A percentile compares a stretch with the other conserved stretches of the same genome.
Conservation (phyloP, 1,140 invertebrate species). For the Oryzaephilus surinamensis region DNA sequence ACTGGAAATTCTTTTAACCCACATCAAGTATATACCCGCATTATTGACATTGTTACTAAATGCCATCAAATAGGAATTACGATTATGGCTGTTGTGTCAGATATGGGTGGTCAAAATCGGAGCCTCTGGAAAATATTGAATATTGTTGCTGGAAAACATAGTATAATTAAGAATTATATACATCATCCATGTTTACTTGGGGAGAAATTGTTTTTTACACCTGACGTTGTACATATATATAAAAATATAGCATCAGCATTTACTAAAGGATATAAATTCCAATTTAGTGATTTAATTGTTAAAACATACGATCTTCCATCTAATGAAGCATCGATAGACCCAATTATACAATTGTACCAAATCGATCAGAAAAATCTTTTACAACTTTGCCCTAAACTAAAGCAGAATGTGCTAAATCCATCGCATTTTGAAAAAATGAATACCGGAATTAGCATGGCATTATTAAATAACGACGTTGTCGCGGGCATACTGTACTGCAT, state of each 20-base stretch:
- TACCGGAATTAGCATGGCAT: conserved; percentile 4
- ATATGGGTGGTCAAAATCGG: conserved; percentile 1
- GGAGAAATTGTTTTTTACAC: conserved; percentile 6
- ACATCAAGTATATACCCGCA: neutral
- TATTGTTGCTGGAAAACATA: conserved; percentile 1
- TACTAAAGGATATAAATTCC: conserved; percentile 4
- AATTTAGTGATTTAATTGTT: conserved; percentile 2
- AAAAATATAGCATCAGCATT: conserved; percentile 8
- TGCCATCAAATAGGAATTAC: neutral
- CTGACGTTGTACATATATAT: conserved; percentile 9
- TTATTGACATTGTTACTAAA: neutral
- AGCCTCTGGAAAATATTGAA: neutral
- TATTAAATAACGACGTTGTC: conserved; percentile 4
- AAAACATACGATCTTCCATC: conserved; percentile 2
- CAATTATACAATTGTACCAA: neutral
- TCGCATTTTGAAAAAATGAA: conserved; percentile 9
- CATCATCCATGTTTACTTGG: neutral
- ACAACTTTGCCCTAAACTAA: neutral
- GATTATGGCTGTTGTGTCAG: neutral
- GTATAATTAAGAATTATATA: conserved; percentile 1
- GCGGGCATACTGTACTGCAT: neutral
- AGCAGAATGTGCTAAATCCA: conserved; percentile 2
- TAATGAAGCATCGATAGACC: neutral
- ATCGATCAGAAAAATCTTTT: neutral
- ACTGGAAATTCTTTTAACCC: conserved; percentile 1